Percentiles rank a stretch among this genome's conserved stretches.
These are phyloP conservation scores for Halisarca cf. caerulea DNA, from an alignment of 37 sponge, comb jelly and placozoan species.

Conservation along the genomic window DNA sequence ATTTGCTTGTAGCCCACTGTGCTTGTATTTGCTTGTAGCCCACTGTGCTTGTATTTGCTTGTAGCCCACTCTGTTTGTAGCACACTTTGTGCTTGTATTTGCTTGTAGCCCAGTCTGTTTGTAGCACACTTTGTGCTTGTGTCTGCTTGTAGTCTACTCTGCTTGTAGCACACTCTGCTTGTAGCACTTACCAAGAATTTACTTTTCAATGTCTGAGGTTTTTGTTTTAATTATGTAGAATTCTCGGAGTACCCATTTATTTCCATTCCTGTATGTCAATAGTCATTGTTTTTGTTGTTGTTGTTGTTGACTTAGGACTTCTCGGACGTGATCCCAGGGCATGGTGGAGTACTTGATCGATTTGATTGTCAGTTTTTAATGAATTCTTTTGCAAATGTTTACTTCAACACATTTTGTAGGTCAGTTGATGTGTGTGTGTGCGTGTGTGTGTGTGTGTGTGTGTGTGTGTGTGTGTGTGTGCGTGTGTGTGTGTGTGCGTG, in stretches of 20 bases:
- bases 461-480: no score
- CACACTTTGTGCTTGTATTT: not conserved
- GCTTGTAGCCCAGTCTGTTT: no score
- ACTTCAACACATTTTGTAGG: constrained; percentile 91
- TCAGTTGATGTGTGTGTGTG: constrained; percentile 16
- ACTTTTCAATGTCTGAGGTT: no score
- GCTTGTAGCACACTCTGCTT: not conserved
- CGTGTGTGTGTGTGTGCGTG: no score
- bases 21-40: no score
- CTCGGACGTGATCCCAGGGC: constrained; percentile 95
- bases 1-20: no score
- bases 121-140: not conserved
- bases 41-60: not conserved
- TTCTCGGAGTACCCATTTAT: no score
- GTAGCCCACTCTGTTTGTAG: not conserved
- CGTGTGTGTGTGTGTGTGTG: no score
- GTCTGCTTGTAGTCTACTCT: not conserved
- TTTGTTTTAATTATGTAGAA: no score
- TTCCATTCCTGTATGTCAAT: no score
- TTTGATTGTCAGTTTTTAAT: constrained; percentile 97
- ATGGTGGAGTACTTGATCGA: constrained; percentile 96
- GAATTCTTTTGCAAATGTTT: constrained; percentile 94
- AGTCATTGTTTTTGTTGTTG: no score
- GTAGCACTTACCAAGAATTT: no score
- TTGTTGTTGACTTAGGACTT: constrained; percentile 87